A percentile compares a stretch with the other conserved stretches of the same genome.
phyloP scores from a whole-genome alignment of 2,888 invertebrate species.

The Fissipunctia ypsillon region DNA sequence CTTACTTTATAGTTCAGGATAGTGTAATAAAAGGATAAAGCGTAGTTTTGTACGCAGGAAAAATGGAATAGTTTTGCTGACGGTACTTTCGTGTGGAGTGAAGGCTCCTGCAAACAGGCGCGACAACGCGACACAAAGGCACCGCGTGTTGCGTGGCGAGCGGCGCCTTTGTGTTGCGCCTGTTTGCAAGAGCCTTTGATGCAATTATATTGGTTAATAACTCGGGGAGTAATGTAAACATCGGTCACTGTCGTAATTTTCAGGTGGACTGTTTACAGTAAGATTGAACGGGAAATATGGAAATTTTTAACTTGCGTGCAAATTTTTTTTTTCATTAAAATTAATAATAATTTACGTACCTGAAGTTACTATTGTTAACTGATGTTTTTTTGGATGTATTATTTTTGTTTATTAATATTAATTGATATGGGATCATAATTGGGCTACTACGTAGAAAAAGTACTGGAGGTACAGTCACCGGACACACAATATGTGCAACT shows the following conservation, averaged over 20 bases:
- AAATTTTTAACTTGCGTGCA: neutral
- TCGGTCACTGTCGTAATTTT: conserved; percentile 16
- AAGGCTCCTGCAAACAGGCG: too few relatives aligned
- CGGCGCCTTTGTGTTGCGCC: too few relatives aligned
- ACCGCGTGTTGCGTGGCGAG: too few relatives aligned
- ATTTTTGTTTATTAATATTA: neutral
- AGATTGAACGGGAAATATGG: conserved; percentile 12
- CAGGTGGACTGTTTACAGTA: neutral
- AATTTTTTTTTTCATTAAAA: neutral
- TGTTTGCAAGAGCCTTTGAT: too few relatives aligned
- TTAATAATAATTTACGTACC: neutral
- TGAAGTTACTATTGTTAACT: neutral
- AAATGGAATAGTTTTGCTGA: conserved; percentile 25
- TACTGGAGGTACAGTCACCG: neutral
- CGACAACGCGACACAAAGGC: too few relatives aligned
- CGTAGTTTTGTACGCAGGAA: conserved; percentile 30
- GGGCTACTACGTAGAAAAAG: too few relatives aligned
- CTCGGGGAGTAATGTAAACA: conserved; percentile 1
- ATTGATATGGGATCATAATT: neutral
- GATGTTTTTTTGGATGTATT: neutral
- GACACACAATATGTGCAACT: neutral
- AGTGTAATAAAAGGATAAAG: conserved; percentile 53
- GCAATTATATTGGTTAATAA: conserved; percentile 38
- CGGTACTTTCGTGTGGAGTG: conserved; percentile 24
- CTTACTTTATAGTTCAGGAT: conserved; percentile 54